Conservation (phyloP, 2,113 vertebrate species). For the Ramphastos sulfuratus region DNA sequence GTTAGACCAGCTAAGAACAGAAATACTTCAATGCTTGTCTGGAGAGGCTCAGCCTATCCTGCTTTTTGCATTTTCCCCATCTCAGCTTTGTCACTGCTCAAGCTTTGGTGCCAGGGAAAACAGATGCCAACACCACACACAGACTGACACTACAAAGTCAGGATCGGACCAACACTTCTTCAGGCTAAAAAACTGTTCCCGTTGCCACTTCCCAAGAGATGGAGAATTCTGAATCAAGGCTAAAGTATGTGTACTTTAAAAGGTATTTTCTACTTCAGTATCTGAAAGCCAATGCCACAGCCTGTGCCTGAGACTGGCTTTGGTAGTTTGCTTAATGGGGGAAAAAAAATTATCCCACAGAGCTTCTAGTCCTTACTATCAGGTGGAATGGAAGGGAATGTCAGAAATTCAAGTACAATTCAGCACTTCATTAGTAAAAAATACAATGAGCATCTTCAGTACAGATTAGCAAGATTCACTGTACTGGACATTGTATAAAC, state of each 20-base stretch:
- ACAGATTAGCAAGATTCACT: not conserved
- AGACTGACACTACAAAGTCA: conserved; percentile 15
- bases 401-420: not conserved
- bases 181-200: conserved; percentile 30
- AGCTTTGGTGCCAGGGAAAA: not conserved
- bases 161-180: conserved; percentile 11
- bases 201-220: not conserved
- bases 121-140: not conserved
- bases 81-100: not conserved
- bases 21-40: not conserved
- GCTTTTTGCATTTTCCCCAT: not conserved
- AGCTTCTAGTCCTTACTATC: not conserved
- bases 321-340: not conserved
- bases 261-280: not conserved
- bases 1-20: not conserved
- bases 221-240: not conserved
- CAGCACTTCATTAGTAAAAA: not conserved
- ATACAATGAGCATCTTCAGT: not conserved
- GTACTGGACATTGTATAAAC: not conserved
- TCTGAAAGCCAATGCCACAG: not conserved
- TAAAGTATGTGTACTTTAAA: not conserved
- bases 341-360: not conserved
- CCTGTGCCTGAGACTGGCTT: not conserved
- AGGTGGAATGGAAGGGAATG: not conserved
- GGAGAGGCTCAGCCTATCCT: not conserved